Evolutionary conservation across 2,113 vertebrate genomes (phyloP).

Genomic region (Hippopotamus amphibius): DNA sequence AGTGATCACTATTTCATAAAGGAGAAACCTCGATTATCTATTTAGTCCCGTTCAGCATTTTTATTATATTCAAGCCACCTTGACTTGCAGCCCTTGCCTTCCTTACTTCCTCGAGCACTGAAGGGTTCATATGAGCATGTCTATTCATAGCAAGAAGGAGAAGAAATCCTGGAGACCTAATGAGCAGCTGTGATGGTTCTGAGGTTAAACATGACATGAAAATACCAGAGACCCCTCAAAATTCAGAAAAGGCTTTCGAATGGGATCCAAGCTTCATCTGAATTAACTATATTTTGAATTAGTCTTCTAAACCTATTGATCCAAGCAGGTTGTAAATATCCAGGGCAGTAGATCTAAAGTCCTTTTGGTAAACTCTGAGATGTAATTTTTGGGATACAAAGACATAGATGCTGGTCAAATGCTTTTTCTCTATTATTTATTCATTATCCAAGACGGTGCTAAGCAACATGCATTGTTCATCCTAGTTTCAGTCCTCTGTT

Average conservation of each 20-base stretch:
- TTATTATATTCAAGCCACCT: not conserved
- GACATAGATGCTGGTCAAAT: not conserved
- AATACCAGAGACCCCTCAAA: not conserved
- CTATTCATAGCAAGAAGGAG: not conserved
- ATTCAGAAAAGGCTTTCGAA: not conserved
- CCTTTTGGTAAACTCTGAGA: not conserved
- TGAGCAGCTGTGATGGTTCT: not conserved
- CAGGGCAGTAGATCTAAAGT: not conserved
- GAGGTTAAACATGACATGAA: not conserved
- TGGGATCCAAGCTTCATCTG: not conserved
- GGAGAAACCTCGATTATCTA: not conserved
- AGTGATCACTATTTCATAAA: not conserved
- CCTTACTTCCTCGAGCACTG: not conserved
- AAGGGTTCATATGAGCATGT: not conserved
- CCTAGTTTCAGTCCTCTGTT: not conserved
- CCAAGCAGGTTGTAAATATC: not conserved
- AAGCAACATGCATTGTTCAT: not conserved
- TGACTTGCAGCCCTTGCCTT: not conserved
- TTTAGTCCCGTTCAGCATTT: not conserved
- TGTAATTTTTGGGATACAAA: not conserved
- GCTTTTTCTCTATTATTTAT: not conserved
- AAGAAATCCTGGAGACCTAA: not conserved
- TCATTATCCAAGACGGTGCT: not conserved
- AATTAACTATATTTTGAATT: not conserved
- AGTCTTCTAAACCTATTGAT: not conserved